Evolutionary conservation across 2,888 invertebrate species (phyloP).

Genomic region (Melipona bicolor): DNA sequence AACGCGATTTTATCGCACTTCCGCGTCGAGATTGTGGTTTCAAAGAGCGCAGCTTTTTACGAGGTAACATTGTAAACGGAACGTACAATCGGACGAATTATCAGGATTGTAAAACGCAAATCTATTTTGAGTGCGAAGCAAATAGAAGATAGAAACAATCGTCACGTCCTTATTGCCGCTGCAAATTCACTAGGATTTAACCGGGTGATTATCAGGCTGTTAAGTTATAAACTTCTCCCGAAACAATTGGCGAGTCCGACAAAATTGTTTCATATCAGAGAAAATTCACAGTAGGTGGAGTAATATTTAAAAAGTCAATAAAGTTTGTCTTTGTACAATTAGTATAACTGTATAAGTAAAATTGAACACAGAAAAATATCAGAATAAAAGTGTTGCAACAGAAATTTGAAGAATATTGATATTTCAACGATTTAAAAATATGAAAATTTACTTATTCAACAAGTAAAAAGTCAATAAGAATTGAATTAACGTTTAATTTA

Average conservation of each 20-base stretch:
- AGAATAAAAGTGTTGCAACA: too few relatives aligned
- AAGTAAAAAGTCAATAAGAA: too few relatives aligned
- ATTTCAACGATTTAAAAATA: too few relatives aligned
- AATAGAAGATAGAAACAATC: constrained; percentile 40
- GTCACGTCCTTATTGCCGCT: constrained; percentile 5
- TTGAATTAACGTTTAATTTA: too few relatives aligned
- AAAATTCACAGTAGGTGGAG: too few relatives aligned
- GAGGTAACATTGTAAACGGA: constrained; percentile 19
- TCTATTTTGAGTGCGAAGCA: constrained; percentile 39
- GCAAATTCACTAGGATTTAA: not conserved
- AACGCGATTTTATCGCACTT: constrained; percentile 34
- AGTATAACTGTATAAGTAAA: too few relatives aligned
- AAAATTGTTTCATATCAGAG: too few relatives aligned
- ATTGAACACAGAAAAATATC: not conserved
- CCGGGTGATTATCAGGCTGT: not conserved
- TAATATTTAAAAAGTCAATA: too few relatives aligned
- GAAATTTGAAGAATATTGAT: too few relatives aligned
- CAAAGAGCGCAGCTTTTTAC: constrained; percentile 4
- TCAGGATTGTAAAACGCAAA: constrained; percentile 32
- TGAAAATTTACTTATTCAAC: too few relatives aligned
- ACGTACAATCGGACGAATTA: constrained; percentile 24
- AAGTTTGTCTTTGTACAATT: not conserved
- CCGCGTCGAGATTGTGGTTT: constrained; percentile 17
- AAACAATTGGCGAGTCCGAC: not conserved
- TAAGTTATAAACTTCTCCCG: not conserved